Evolutionary conservation across 2,113 vertebrate species (phyloP).

Genomic region (Mesocricetus auratus): DNA sequence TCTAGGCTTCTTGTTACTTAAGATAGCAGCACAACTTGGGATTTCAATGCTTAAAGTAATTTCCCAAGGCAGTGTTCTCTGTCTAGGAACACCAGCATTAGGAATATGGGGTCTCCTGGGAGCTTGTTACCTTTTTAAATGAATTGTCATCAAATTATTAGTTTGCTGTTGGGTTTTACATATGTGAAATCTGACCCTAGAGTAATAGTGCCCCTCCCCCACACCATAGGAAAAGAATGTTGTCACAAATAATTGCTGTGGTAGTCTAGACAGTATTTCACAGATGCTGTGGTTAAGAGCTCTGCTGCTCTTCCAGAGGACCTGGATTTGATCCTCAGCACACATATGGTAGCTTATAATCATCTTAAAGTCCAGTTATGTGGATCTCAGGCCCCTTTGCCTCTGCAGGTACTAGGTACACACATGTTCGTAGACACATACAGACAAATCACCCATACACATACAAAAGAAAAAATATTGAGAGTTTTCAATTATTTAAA

Average conservation of each 20-base stretch:
- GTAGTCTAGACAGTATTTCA: neutral
- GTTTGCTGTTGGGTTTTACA: conserved; percentile 58
- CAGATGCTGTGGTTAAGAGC: neutral
- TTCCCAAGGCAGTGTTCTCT: conserved; percentile 70
- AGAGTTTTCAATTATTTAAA: conserved; percentile 43
- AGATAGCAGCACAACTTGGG: conserved; percentile 40
- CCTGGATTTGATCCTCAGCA: neutral
- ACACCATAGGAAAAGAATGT: neutral
- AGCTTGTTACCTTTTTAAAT: conserved; percentile 78
- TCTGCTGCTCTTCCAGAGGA: neutral
- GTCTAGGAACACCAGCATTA: conserved; percentile 71
- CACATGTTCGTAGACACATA: neutral
- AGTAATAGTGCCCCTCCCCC: conserved; percentile 11
- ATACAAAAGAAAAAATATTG: conserved; percentile 3
- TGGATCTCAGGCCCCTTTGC: neutral
- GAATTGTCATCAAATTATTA: conserved; percentile 58
- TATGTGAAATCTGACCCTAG: conserved; percentile 22
- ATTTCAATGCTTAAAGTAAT: conserved; percentile 58
- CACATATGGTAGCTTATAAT: neutral
- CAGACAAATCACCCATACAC: neutral
- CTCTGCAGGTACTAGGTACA: neutral
- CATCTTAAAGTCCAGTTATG: neutral
- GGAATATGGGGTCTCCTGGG: conserved; percentile 75
- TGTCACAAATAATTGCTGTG: conserved; percentile 10
- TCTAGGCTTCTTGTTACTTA: conserved; percentile 44